Percentiles rank a stretch among this genome's conserved stretches.
Evolutionary conservation across 1,140 invertebrate genomes (phyloP).

Genomic region (Microplitis mediator): DNA sequence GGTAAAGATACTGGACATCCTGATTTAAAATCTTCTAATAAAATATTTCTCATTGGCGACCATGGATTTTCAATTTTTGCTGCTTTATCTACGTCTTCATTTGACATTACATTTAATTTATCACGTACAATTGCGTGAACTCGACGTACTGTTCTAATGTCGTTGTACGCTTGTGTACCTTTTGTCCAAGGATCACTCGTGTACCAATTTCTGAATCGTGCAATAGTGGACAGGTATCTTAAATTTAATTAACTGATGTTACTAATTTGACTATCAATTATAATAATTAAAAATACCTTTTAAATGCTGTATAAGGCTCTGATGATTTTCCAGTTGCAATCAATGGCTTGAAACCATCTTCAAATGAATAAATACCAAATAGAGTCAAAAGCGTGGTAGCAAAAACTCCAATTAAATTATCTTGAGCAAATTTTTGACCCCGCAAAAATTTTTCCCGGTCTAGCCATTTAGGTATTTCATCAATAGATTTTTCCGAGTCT

Average conservation of each 20-base stretch:
- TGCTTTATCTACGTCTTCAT: constrained; percentile 35
- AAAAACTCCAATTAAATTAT: constrained; percentile 67
- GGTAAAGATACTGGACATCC: constrained; percentile 34
- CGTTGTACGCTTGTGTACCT: constrained; percentile 53
- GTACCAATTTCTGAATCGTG: constrained; percentile 62
- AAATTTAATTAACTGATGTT: neutral
- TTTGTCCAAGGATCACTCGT: constrained; percentile 58
- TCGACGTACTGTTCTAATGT: constrained; percentile 56
- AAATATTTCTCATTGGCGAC: constrained; percentile 43
- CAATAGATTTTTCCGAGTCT: neutral
- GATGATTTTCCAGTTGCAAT: constrained; percentile 70
- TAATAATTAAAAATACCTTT: constrained; percentile 64
- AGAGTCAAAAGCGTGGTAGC: constrained; percentile 69
- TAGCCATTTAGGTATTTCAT: constrained; percentile 45
- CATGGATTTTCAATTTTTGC: constrained; percentile 58
- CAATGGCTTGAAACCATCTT: constrained; percentile 69
- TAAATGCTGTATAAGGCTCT: constrained; percentile 69
- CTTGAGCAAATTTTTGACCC: constrained; percentile 69
- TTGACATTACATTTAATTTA: constrained; percentile 34
- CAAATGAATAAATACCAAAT: constrained; percentile 67
- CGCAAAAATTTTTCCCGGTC: constrained; percentile 59
- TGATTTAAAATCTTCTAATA: constrained; percentile 34
- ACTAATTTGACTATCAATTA: neutral
- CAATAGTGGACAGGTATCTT: constrained; percentile 61
- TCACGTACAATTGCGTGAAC: constrained; percentile 56